These are phyloP conservation scores for Pseudomyrmex flavicornis DNA, from an alignment of 1,140 invertebrate genomes.

Conservation along the genomic window DNA sequence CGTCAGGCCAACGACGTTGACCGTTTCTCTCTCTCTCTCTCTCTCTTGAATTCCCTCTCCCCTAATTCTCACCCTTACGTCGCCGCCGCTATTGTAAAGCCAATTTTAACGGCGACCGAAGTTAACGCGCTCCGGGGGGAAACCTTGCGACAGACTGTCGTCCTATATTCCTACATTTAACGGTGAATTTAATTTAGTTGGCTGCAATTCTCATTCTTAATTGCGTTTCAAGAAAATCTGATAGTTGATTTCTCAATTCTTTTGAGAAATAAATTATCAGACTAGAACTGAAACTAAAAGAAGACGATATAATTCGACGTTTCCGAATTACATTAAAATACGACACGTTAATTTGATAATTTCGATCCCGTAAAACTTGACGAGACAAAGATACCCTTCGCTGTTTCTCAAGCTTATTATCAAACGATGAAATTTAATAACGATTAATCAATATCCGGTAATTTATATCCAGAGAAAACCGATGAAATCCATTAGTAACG, in stretches of 20 bases:
- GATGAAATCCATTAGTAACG: not conserved
- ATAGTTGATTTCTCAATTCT: not conserved
- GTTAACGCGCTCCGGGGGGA: constrained; percentile 5
- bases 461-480: not conserved
- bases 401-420: constrained; percentile 1
- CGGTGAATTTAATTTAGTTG: not conserved
- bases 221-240: not conserved
- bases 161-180: not conserved
- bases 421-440: not conserved
- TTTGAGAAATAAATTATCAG: too few species aligned
- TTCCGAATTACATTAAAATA: too few species aligned
- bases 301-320: too few species aligned
- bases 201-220: not conserved
- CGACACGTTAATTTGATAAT: too few species aligned
- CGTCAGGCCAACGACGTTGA: constrained; percentile 35
- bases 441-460: too few species aligned
- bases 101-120: constrained; percentile 50
- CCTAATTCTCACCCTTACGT: constrained; percentile 4
- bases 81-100: constrained; percentile 32
- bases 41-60: not conserved
- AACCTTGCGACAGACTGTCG: constrained; percentile 27
- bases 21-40: constrained; percentile 35
- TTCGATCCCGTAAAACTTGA: too few species aligned
- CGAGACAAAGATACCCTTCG: too few species aligned
- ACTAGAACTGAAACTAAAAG: not conserved